Conservation (phyloP, 2,113 vertebrate species). For the Lanius ludovicianus region DNA sequence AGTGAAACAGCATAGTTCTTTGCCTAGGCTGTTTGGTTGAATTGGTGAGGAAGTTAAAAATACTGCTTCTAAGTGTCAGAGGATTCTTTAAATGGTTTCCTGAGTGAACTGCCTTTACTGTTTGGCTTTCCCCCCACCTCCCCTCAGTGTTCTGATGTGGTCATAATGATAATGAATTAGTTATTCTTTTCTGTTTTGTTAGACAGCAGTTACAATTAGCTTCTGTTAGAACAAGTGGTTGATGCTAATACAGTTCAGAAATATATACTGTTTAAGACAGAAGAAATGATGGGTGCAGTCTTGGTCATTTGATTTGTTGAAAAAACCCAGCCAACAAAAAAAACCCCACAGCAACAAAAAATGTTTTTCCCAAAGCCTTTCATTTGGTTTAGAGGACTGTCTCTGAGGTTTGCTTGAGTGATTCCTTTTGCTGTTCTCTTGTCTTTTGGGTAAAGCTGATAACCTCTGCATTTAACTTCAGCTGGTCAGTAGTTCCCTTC, state of each 20-base stretch:
- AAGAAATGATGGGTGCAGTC: not conserved
- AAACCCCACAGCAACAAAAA: rapidly evolving
- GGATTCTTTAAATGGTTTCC: not conserved
- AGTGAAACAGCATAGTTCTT: not conserved
- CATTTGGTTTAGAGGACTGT: not conserved
- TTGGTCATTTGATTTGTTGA: not conserved
- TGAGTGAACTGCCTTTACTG: not conserved
- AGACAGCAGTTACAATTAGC: not conserved
- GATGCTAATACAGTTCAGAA: not conserved
- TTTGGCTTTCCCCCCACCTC: not conserved
- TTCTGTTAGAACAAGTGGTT: not conserved
- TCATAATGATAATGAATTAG: not conserved
- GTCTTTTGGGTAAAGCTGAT: not conserved
- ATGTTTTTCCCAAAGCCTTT: not conserved
- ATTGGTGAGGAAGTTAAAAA: not conserved
- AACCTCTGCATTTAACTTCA: not conserved
- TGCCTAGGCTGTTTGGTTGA: not conserved
- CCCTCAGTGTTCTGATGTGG: not conserved
- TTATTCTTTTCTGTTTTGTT: not conserved
- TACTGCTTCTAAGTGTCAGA: not conserved
- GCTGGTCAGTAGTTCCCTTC: not conserved
- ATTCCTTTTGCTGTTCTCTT: not conserved
- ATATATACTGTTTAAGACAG: not conserved
- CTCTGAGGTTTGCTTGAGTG: not conserved
- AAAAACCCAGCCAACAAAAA: not conserved